Conservation (phyloP, 2,797 vertebrate species). For the Onychomys leucogaster region DNA sequence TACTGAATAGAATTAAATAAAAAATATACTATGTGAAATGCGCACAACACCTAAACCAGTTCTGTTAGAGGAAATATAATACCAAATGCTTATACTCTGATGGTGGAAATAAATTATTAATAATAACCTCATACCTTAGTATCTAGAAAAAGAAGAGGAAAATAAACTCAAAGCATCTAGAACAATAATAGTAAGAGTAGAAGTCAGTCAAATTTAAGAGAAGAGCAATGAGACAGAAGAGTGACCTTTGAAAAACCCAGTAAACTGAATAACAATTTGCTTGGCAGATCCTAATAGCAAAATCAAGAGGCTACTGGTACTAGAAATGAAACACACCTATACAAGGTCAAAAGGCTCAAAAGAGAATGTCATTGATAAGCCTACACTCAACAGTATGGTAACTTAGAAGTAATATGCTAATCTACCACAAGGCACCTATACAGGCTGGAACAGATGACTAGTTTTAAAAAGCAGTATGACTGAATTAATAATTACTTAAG, state of each 20-base stretch:
- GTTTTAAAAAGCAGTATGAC: not conserved
- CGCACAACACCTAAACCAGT: not conserved
- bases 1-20: not conserved
- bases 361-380: no score
- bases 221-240: not conserved
- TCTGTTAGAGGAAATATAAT: not conserved
- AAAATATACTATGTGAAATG: not conserved
- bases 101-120: not conserved
- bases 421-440: not conserved
- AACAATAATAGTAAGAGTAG: not conserved
- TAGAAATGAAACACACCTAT: not conserved
- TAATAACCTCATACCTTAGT: not conserved
- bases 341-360: not conserved
- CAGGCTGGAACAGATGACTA: not conserved
- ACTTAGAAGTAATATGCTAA: not conserved
- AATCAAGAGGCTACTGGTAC: not conserved
- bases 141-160: not conserved
- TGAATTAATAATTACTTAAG: not conserved
- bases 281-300: not conserved
- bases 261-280: not conserved
- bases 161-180: not conserved
- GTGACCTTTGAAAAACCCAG: not conserved
- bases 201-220: not conserved
- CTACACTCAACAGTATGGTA: not conserved
- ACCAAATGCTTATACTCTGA: not conserved